These are phyloP conservation scores for Dipodomys spectabilis DNA, from an alignment of 2,113 vertebrate genomes.

Conservation along the genomic window DNA sequence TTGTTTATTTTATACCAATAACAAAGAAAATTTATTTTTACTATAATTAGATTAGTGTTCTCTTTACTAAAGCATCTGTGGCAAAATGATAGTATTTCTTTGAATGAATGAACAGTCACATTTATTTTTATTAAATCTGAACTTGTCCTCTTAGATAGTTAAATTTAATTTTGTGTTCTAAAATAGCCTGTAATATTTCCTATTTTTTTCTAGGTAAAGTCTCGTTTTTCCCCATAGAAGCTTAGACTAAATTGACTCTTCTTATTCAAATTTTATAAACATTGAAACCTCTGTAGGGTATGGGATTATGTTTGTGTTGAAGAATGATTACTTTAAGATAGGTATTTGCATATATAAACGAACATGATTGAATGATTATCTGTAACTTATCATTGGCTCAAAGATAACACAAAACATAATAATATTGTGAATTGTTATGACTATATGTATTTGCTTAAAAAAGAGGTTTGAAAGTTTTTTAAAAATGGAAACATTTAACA, in stretches of 20 bases:
- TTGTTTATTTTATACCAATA: conserved; percentile 76
- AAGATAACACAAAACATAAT: conserved; percentile 21
- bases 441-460: background rate
- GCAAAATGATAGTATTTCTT: conserved; percentile 81
- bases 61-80: conserved; percentile 82
- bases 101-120: conserved; percentile 84
- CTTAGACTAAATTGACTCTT: conserved; percentile 64
- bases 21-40: conserved; percentile 75
- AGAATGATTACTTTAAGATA: conserved; percentile 59
- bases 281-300: conserved; percentile 65
- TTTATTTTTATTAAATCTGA: conserved; percentile 88
- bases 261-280: conserved; percentile 68
- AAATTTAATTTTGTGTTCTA: conserved; percentile 86
- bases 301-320: conserved; percentile 58
- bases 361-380: conserved; percentile 51
- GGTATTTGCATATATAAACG: conserved; percentile 67
- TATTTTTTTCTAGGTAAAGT: conserved; percentile 68
- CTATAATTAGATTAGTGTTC: conserved; percentile 85
- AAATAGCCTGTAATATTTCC: conserved; percentile 75
- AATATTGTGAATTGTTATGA: background rate
- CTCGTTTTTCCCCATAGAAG: background rate
- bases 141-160: conserved; percentile 79
- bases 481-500: conserved; percentile 50
- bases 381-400: conserved; percentile 56
- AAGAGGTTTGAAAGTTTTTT: conserved; percentile 58